A percentile compares a stretch with the other conserved stretches of the same genome.
Evolutionary conservation across 2,797 vertebrate genomes (phyloP).

Genomic region (Salmo trutta): DNA sequence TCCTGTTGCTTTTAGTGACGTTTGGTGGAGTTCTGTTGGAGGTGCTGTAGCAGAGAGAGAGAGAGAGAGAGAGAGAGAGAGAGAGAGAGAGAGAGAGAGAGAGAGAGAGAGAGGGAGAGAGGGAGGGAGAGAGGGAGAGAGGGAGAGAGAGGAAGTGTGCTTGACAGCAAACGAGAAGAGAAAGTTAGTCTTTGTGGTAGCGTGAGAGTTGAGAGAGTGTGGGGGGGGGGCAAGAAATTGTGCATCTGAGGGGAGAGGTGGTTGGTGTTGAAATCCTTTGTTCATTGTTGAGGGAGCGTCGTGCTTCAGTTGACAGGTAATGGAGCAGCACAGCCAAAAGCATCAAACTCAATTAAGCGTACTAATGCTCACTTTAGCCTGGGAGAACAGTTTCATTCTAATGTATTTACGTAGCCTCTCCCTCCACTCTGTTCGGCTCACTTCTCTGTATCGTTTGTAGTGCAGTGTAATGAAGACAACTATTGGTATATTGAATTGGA

Average conservation of each 20-base stretch:
- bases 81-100: neutral
- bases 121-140: neutral
- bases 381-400: constrained; percentile 29
- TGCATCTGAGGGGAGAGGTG: constrained; percentile 16
- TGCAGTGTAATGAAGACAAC: neutral
- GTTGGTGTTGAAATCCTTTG: constrained; percentile 7
- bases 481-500: neutral
- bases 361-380: constrained; percentile 38
- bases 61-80: neutral
- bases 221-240: neutral
- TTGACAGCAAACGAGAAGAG: neutral
- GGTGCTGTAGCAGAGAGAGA: neutral
- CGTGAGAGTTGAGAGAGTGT: neutral
- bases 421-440: constrained; percentile 19
- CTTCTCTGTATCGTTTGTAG: constrained; percentile 8
- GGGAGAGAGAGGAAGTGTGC: neutral
- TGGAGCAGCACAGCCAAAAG: constrained; percentile 50
- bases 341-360: constrained; percentile 58
- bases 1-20: too few relatives aligned
- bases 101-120: neutral
- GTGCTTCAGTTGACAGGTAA: constrained; percentile 48
- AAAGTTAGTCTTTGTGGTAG: neutral
- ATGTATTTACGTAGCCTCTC: constrained; percentile 48
- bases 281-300: constrained; percentile 35
- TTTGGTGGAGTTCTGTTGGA: neutral